A percentile compares a stretch with the other conserved stretches of the same genome.
Conservation (phyloP, 2,888 invertebrate species). For the Phorcus lineatus region DNA sequence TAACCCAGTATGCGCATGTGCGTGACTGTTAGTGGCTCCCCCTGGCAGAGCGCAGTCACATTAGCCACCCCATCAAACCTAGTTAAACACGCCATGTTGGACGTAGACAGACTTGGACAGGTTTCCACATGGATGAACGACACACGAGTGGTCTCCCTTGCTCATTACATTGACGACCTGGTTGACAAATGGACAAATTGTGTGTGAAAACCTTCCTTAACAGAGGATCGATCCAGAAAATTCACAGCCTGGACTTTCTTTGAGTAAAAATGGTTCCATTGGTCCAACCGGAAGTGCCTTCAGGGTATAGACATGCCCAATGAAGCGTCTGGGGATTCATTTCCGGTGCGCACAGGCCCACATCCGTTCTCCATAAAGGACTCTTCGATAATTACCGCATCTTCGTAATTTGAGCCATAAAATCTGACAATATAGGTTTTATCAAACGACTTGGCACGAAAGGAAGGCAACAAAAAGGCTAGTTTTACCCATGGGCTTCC, state of each 20-base stretch:
- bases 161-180: background rate
- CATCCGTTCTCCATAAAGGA: constrained; percentile 19
- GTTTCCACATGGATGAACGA: constrained; percentile 9
- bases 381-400: constrained; percentile 16
- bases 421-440: constrained; percentile 20
- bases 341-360: constrained; percentile 22
- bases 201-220: constrained; percentile 17
- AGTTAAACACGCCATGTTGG: background rate
- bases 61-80: background rate
- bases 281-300: constrained; percentile 16
- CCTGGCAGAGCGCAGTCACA: background rate
- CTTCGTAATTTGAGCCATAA: constrained; percentile 16
- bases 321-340: constrained; percentile 25
- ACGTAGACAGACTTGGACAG: background rate
- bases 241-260: constrained; percentile 18
- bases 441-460: constrained; percentile 9
- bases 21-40: background rate
- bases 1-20: background rate
- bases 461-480: constrained; percentile 15
- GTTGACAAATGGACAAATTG: constrained; percentile 1
- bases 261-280: constrained; percentile 19
- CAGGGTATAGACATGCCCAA: constrained; percentile 19
- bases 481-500: constrained; percentile 3
- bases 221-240: constrained; percentile 1
- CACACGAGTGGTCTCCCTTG: background rate